Percentiles rank a stretch among this genome's conserved stretches.
phyloP scores from a whole-genome alignment of 2,888 invertebrate genomes.

The Panopea generosa region DNA sequence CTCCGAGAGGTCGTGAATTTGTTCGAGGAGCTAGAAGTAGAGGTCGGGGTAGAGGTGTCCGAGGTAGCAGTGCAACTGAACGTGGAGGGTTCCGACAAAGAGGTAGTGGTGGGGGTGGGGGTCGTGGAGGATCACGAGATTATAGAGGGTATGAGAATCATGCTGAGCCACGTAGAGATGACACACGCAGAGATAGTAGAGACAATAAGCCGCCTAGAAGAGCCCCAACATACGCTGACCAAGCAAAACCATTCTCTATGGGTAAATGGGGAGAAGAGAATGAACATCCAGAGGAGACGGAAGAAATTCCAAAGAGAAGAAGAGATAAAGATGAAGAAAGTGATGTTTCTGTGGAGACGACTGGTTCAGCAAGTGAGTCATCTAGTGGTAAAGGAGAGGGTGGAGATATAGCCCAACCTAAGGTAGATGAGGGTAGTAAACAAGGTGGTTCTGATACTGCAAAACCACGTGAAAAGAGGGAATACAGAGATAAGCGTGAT shows the following conservation, averaged over 20 bases:
- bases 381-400: constrained; percentile 47
- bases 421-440: constrained; percentile 9
- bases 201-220: constrained; percentile 27
- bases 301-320: constrained; percentile 66
- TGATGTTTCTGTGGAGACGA: constrained; percentile 80
- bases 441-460: not conserved
- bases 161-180: constrained; percentile 18
- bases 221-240: constrained; percentile 49
- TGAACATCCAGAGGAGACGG: constrained; percentile 58
- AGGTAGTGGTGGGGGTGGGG: constrained; percentile 30
- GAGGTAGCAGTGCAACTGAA: constrained; percentile 73
- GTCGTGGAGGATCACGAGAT: constrained; percentile 38
- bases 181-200: constrained; percentile 24
- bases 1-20: constrained; percentile 77
- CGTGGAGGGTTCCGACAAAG: constrained; percentile 49
- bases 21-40: constrained; percentile 80
- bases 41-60: constrained; percentile 67
- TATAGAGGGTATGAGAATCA: constrained; percentile 54
- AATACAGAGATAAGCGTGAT: constrained; percentile 19
- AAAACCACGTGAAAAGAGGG: constrained; percentile 27
- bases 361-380: constrained; percentile 80
- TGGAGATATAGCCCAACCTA: constrained; percentile 44
- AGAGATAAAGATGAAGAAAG: constrained; percentile 76
- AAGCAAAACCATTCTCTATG: constrained; percentile 54
- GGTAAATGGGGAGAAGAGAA: constrained; percentile 60